These are phyloP conservation scores for Lymantria dispar DNA, from an alignment of 2,888 invertebrate genomes.

Conservation along the genomic window DNA sequence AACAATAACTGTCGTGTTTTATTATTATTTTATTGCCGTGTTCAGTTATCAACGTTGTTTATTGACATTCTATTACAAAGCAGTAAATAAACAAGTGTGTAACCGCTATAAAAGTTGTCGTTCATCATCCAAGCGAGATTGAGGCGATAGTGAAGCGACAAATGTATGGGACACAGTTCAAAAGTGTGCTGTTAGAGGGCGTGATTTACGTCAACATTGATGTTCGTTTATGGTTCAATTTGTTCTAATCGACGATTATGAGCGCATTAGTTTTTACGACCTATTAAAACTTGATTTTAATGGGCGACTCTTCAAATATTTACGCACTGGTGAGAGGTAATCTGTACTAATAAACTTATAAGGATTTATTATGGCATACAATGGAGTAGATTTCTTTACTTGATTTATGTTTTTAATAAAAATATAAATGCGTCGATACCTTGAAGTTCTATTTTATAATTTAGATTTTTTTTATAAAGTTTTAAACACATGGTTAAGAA, in stretches of 20 bases:
- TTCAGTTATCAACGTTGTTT: slow-evolving; percentile 61
- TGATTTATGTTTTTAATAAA: slow-evolving; percentile 18
- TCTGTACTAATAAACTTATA: slow-evolving; percentile 44
- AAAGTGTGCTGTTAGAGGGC: slow-evolving; percentile 61
- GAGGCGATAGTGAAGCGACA: slow-evolving; percentile 63
- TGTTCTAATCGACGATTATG: slow-evolving; percentile 63
- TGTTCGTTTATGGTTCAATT: slow-evolving; percentile 61
- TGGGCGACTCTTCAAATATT: slow-evolving; percentile 63
- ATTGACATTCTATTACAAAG: slow-evolving; percentile 70
- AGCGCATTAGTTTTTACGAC: slow-evolving; percentile 67
- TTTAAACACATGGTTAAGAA: too few relatives aligned
- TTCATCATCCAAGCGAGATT: slow-evolving; percentile 66
- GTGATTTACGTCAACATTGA: slow-evolving; percentile 66
- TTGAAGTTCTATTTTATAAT: not conserved
- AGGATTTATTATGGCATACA: slow-evolving; percentile 37
- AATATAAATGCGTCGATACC: not conserved
- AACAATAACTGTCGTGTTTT: slow-evolving; percentile 51
- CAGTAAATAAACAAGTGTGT: slow-evolving; percentile 68
- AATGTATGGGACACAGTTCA: slow-evolving; percentile 53
- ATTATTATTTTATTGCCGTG: slow-evolving; percentile 62
- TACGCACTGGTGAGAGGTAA: slow-evolving; percentile 53
- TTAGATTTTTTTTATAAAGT: not conserved
- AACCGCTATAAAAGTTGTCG: slow-evolving; percentile 66
- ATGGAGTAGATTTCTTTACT: slow-evolving; percentile 15
- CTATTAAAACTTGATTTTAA: slow-evolving; percentile 65